Evolutionary conservation across 35 echinoderm and acorn worm species (phyloP), one percentile per base, ranked within the genome.

Genomic region (Holothuria glaberrima): DNA sequence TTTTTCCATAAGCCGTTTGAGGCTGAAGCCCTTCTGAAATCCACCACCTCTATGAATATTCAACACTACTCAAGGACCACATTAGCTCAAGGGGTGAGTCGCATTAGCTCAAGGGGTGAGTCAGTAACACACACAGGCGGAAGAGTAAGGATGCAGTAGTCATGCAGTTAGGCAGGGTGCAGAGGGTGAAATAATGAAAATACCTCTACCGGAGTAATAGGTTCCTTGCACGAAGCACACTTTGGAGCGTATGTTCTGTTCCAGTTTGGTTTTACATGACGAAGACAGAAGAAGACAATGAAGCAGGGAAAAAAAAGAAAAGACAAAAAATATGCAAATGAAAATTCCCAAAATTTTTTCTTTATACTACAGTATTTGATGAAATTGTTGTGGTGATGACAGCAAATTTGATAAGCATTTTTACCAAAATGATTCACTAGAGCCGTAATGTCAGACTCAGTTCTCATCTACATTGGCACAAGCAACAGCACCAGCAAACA

Each of bases 151-250:
- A 26, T 69, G 66, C 25, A 69, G 31, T 26, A 28, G 44, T 41
- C 74, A 78, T 78, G 74, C 72, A 41, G 35, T 22, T 52, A 61
- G 50, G 57, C 14, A 26, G 48, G 36, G 60, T 90, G 88, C 88
- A 36, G 88, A 32, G 73, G 89, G 60, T n/a, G n/a, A 50, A 69
- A 48, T 46, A 33, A 90, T 63, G 68, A 80, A 95, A 92, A 92
- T 95, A 95, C 94, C 94, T 95, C 90, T 97, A 97, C 95, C 92
- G 95, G 95, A 76, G 95, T 92, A 32, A 97, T 97, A 38, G 92
- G 86, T 65, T 97, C 90, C 54, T 76, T 79, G 82, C 95, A 97
- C 28, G 92, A 90, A 46, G 92, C 95, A 97, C 95, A 97, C 86
- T 97, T 97, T 66, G 95, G 95, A 72, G 95, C 95, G 50, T 92